Evolutionary conservation across 1,140 invertebrate species (phyloP), one percentile per base, ranked within the genome.

Genomic region (Cydia strobilella): DNA sequence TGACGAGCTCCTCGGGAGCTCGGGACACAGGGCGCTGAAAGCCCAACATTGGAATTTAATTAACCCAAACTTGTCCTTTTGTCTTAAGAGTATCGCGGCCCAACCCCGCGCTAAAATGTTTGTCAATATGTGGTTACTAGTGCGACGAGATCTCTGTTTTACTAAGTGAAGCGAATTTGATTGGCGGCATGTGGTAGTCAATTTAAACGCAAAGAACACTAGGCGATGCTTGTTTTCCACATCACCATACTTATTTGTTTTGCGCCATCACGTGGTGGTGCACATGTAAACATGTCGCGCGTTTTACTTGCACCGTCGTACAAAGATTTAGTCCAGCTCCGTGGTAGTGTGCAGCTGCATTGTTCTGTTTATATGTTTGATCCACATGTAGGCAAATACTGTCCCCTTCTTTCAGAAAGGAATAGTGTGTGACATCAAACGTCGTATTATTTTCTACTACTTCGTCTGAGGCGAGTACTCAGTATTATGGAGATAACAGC

Each of bases 51-150:
- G 82, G 80, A 87, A 87, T 85, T 87, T 84, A 84, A 84, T 86
- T 85, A 87, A 87, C 85, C 84, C 81, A 85, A 84, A 85, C 85
- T 86, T 85, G 82, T 83, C 78, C 84, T 80, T 85, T 84, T 83
- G 85, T 85, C 77, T 84, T 73, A 74, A 79, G 77, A 80, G 69
- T 78, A 81, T 80, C 79, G 73, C 74, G 35, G 63, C 27, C 59
- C 75, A 54, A 65, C 77, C 76, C 73, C 62, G 3, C 4, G 45
- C 39, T 74, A 77, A 77, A 78, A 75, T 75, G 75, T 79, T 78
- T 84, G 77, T 82, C 77, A 82, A 81, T 82, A 80, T 78, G 75
- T 77, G 76, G 76, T 78, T 79, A 74, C 20, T 69, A 66, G 20
- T 75, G 71, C 63, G 69, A 77, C 73, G 75, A 76, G 72, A 59